Evolutionary conservation across 2,888 invertebrate genomes (phyloP).

Genomic region (Patella ulyssiponensis): DNA sequence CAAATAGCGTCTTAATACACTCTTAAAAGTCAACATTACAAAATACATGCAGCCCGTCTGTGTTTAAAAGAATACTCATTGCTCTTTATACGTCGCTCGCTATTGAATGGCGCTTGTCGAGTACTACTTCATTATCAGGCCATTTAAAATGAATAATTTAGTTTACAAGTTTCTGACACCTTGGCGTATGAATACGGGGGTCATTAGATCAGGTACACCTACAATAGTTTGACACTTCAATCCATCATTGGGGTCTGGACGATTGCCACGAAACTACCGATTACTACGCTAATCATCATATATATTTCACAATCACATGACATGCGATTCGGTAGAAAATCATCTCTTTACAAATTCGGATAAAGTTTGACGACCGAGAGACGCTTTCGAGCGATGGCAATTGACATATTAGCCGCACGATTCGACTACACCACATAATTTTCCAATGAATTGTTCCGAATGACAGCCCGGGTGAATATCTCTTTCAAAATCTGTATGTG

Average conservation of each 20-base stretch:
- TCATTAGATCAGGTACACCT: not conserved
- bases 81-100: constrained; percentile 7
- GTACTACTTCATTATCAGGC: not conserved
- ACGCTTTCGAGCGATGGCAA: not conserved
- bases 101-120: not conserved
- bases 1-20: not conserved
- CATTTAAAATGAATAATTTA: constrained; percentile 11
- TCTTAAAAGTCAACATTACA: not conserved
- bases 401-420: not conserved
- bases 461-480: too few relatives aligned
- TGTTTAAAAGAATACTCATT: not conserved
- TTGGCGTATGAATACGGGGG: not conserved
- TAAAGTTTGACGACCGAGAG: not conserved
- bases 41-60: not conserved
- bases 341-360: not conserved
- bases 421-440: not conserved
- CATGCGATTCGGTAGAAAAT: not conserved
- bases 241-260: constrained; percentile 2
- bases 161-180: constrained; percentile 11
- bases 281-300: constrained; percentile 8
- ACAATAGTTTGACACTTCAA: constrained; percentile 2
- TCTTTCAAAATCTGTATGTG: too few relatives aligned
- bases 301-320: constrained; percentile 9
- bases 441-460: too few relatives aligned
- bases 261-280: not conserved